phyloP scores from a whole-genome alignment of 2,888 invertebrate genomes.

The Cosmorhoe ocellata region DNA sequence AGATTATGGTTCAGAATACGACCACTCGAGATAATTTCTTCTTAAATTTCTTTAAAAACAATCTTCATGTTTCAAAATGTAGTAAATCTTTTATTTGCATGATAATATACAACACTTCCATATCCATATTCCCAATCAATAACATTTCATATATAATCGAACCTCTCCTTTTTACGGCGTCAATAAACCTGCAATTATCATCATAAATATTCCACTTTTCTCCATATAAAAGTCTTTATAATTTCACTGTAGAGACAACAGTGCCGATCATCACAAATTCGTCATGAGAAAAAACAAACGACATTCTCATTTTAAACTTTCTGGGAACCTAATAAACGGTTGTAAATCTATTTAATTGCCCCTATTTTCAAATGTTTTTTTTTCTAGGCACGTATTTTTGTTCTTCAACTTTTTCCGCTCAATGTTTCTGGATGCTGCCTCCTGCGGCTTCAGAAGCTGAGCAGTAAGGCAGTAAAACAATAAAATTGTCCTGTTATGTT shows the following conservation, averaged over 20 bases:
- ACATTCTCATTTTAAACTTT: conserved; percentile 50
- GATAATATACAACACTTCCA: conserved; percentile 1
- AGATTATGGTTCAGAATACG: too few species aligned
- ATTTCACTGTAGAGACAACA: conserved; percentile 42
- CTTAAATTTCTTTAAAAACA: too few species aligned
- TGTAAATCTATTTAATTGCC: conserved; percentile 79
- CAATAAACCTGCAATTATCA: conserved; percentile 33
- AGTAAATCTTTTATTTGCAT: not conserved
- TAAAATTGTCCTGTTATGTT: conserved; percentile 70
- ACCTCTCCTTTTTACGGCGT: conserved; percentile 20
- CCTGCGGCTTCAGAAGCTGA: conserved; percentile 73
- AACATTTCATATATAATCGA: conserved; percentile 16
- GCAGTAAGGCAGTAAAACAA: conserved; percentile 66
- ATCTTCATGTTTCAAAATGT: too few species aligned
- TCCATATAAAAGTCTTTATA: conserved; percentile 32
- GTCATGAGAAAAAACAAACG: conserved; percentile 47
- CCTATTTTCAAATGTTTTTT: conserved; percentile 56
- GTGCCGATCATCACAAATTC: conserved; percentile 49
- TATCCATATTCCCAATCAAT: conserved; percentile 16
- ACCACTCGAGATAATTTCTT: too few species aligned
- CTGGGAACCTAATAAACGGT: conserved; percentile 61
- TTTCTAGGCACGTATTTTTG: conserved; percentile 42
- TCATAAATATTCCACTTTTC: conserved; percentile 34
- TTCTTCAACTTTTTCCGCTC: conserved; percentile 50
- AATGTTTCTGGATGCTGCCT: conserved; percentile 72